A percentile compares a stretch with the other conserved stretches of the same genome.
Conservation (phyloP, 2,797 vertebrate genomes). For the Saxicola maurus region DNA sequence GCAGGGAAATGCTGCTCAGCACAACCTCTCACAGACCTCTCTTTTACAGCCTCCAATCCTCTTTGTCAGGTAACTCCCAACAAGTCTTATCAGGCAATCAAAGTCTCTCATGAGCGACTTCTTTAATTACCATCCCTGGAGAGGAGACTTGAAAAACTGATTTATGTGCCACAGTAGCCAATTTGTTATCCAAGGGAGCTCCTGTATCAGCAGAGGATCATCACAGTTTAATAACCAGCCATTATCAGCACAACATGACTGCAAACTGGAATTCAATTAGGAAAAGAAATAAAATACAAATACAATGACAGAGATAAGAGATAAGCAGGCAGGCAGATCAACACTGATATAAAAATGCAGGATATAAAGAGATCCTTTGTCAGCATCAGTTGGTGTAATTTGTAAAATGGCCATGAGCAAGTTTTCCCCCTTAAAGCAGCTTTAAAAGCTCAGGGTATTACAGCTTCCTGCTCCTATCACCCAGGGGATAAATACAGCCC, state of each 20-base stretch:
- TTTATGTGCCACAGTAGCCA: constrained; percentile 24
- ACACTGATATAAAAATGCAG: neutral
- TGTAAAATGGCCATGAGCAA: constrained; percentile 12
- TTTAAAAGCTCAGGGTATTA: neutral
- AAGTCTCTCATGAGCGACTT: neutral
- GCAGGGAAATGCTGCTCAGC: neutral
- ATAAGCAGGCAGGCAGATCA: constrained; percentile 24
- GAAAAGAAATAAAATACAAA: constrained; percentile 25
- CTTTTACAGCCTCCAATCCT: neutral
- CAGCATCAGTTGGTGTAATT: neutral
- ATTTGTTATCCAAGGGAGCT: constrained; percentile 23
- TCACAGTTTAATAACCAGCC: constrained; percentile 14
- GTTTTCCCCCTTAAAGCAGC: neutral
- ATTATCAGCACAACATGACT: neutral
- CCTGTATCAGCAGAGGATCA: constrained; percentile 17
- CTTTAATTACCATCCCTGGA: constrained; percentile 37
- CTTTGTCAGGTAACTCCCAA: constrained; percentile 22
- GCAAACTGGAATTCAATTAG: constrained; percentile 31
- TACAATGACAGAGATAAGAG: constrained; percentile 8
- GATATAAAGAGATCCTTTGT: constrained; percentile 28
- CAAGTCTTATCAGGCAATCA: constrained; percentile 31
- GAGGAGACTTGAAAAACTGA: constrained; percentile 25
- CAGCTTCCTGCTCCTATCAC: neutral
- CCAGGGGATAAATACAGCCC: neutral
- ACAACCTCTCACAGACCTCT: neutral